Conservation (phyloP, 2,888 invertebrate genomes). For the Arge pagana region DNA sequence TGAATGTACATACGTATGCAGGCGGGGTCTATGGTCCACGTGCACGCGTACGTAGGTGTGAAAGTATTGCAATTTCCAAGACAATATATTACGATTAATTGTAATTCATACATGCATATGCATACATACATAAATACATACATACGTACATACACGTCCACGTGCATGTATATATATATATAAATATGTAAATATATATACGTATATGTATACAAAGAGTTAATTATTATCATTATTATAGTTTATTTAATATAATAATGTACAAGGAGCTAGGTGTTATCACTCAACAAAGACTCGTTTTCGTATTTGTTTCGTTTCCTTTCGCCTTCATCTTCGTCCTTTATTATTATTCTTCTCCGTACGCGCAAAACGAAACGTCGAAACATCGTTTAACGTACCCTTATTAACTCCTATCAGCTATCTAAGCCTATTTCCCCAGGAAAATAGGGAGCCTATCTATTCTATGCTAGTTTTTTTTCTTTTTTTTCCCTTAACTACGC, state of each 20-base stretch:
- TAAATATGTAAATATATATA: constrained; percentile 38
- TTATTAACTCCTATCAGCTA: constrained; percentile 52
- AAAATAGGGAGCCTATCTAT: constrained; percentile 56
- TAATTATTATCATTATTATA: constrained; percentile 5
- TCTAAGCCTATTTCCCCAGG: constrained; percentile 55
- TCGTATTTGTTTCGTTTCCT: too few species aligned
- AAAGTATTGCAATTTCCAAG: neutral
- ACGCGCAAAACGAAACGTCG: constrained; percentile 41
- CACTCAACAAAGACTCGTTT: constrained; percentile 36
- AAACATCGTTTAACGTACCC: constrained; percentile 38
- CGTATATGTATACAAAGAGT: constrained; percentile 46
- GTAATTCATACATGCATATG: too few species aligned
- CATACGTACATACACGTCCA: constrained; percentile 31
- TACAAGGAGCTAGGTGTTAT: constrained; percentile 48
- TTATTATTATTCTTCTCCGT: too few species aligned
- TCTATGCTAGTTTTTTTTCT: too few species aligned
- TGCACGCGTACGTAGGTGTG: neutral
- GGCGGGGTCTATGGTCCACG: neutral
- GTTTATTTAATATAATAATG: constrained; percentile 51
- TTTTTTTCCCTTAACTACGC: constrained; percentile 55
- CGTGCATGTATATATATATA: too few species aligned
- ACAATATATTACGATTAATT: too few species aligned
- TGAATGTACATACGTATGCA: constrained; percentile 35
- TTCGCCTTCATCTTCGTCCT: too few species aligned
- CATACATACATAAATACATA: constrained; percentile 30